Evolutionary conservation across 1,140 invertebrate species (phyloP), one percentile per base, ranked within the genome.

Genomic region (Nylanderia fulva): DNA sequence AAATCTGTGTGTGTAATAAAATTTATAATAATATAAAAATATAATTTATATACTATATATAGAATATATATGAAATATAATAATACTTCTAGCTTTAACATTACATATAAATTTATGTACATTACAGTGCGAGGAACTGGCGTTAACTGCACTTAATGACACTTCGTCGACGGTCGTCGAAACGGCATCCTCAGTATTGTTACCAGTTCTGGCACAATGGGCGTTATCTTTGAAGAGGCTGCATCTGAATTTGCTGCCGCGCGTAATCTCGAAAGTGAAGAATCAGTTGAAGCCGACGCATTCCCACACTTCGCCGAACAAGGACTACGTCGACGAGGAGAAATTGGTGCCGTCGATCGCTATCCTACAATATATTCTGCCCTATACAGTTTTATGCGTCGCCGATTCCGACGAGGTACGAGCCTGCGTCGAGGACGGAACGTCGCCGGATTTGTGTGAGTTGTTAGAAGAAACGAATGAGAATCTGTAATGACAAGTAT

Each of bases 141-240:
- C 96, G 0, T 90, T 96, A 48, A 95, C 94, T 24, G 95, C 95
- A 33, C 91, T 97, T 15, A 93, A 95, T 54, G 96, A 97, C 90
- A 72, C 92, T 6, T 95, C 95, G 58, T 85, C 93, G n/a, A 89
- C 93, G 77, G 96, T 97, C 21, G 91, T 95, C 2, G 94, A 95
- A 36, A 90, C 94, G 52, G 94, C 95, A 2, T 91, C 91, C 15
- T 91, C 93, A 60, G 83, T 95, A 45, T 91, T 96, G 66, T 90
- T 96, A 63, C 95, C 96, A 5, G 95, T 96, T 27, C 87, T 96
- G 68, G 96, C 96, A 0, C 95, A 96, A 85, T 97, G 97, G 97
- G 96, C 96, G 8, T 92, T 96, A 39, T 95, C 96, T 63, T 90
- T 96, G 11, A 94, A 93, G 27, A 93, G 94, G 27, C 91, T 97